Evolutionary conservation across 2,797 vertebrate species (phyloP).

Genomic region (Protosalanx chinensis): DNA sequence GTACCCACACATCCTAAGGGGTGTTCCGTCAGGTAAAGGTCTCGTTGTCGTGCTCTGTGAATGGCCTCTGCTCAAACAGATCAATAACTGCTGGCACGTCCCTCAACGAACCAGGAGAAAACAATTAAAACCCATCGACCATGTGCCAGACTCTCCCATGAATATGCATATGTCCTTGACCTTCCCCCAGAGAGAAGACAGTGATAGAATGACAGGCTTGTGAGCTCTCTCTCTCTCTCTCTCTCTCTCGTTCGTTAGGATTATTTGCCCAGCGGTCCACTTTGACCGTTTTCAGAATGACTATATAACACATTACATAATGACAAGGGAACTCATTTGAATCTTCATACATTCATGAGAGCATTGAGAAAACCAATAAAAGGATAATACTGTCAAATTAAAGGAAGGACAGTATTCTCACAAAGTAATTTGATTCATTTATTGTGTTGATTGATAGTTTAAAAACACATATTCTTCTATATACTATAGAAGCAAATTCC

Average conservation of each 20-base stretch:
- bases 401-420: too few species aligned
- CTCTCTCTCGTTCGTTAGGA: background rate
- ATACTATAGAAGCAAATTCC: too few species aligned
- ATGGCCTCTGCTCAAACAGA: constrained; percentile 82
- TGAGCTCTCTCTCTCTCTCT: constrained; percentile 13
- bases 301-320: too few species aligned
- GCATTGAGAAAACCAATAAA: too few species aligned
- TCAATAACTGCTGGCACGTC: constrained; percentile 94
- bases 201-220: constrained; percentile 38
- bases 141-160: constrained; percentile 82
- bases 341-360: too few species aligned
- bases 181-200: constrained; percentile 69
- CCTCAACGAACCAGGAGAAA: constrained; percentile 92
- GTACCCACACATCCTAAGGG: constrained; percentile 39
- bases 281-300: too few species aligned
- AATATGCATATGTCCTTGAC: constrained; percentile 99
- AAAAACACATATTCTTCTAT: too few species aligned
- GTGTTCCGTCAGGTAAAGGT: constrained; percentile 68
- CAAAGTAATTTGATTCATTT: too few species aligned
- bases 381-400: too few species aligned
- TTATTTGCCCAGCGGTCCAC: too few species aligned
- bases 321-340: too few species aligned
- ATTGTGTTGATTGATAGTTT: too few species aligned
- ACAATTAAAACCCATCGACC: constrained; percentile 98
- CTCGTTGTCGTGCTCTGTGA: constrained; percentile 70